These are phyloP conservation scores for Meteorus sp. DNA, from an alignment of 1,140 invertebrate species.

Conservation along the genomic window DNA sequence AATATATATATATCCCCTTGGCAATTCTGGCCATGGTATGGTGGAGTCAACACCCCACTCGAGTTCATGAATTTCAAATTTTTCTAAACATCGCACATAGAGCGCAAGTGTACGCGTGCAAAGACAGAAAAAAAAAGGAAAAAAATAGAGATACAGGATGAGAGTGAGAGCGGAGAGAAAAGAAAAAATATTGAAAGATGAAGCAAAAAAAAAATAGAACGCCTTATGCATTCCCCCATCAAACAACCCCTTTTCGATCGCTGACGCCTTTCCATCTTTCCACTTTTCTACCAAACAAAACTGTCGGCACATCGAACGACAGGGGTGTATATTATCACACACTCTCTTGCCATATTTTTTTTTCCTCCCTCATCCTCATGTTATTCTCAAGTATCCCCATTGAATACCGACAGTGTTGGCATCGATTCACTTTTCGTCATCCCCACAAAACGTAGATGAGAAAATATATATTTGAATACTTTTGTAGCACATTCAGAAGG, in stretches of 20 bases:
- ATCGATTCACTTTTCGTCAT: too few species aligned
- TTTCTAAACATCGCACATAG: constrained; percentile 26
- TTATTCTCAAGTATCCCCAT: not conserved
- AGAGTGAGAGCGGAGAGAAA: not conserved
- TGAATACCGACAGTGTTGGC: too few species aligned
- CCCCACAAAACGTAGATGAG: too few species aligned
- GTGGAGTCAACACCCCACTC: constrained; percentile 42
- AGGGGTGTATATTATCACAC: not conserved
- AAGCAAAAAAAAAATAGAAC: too few species aligned
- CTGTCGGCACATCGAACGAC: not conserved
- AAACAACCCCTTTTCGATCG: too few species aligned
- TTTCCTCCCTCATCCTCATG: not conserved
- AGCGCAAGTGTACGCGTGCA: constrained; percentile 7
- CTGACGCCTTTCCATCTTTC: too few species aligned
- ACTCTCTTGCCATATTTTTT: not conserved
- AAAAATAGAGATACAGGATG: too few species aligned
- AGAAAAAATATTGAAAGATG: not conserved
- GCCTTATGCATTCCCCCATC: too few species aligned
- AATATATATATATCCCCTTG: constrained; percentile 27
- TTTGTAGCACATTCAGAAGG: too few species aligned
- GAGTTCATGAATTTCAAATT: constrained; percentile 50
- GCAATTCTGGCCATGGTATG: constrained; percentile 42
- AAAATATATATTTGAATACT: too few species aligned
- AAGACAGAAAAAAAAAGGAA: not conserved
- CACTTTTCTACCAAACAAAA: not conserved